These are phyloP conservation scores for Lymantria monacha DNA, from an alignment of 2,888 invertebrate species.

Conservation along the genomic window DNA sequence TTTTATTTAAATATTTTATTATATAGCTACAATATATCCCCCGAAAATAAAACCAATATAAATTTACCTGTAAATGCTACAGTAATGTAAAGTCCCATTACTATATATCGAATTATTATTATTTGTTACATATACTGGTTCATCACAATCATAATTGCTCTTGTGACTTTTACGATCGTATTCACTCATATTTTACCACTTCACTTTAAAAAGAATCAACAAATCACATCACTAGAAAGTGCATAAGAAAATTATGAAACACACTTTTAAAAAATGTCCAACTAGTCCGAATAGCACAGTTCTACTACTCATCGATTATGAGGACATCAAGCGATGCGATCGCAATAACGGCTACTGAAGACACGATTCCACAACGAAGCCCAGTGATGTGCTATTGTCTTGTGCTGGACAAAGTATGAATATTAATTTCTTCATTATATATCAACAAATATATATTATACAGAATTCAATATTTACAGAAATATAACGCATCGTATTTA, in stretches of 20 bases:
- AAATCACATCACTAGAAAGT: constrained; percentile 34
- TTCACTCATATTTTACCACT: constrained; percentile 63
- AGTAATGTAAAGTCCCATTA: constrained; percentile 83
- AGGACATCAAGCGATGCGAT: constrained; percentile 75
- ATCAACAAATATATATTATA: not conserved
- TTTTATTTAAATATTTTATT: too few species aligned
- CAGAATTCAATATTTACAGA: not conserved
- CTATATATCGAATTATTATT: constrained; percentile 78
- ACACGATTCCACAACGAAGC: constrained; percentile 53
- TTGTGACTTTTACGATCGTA: constrained; percentile 60
- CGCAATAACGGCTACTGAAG: constrained; percentile 62
- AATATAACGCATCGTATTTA: not conserved
- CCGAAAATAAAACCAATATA: not conserved
- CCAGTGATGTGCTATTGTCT: constrained; percentile 62
- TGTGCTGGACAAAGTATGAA: constrained; percentile 68
- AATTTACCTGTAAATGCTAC: constrained; percentile 78
- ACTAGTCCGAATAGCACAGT: constrained; percentile 53
- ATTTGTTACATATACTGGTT: constrained; percentile 62
- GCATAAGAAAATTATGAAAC: constrained; percentile 11
- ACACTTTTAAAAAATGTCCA: constrained; percentile 38
- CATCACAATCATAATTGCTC: constrained; percentile 61
- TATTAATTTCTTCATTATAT: constrained; percentile 58
- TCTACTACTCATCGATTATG: constrained; percentile 67
- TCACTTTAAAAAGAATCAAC: constrained; percentile 23
- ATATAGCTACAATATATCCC: too few species aligned